Base-by-base conservation (phyloP, 2,888 invertebrate species). In the Formica aserva region DNA sequence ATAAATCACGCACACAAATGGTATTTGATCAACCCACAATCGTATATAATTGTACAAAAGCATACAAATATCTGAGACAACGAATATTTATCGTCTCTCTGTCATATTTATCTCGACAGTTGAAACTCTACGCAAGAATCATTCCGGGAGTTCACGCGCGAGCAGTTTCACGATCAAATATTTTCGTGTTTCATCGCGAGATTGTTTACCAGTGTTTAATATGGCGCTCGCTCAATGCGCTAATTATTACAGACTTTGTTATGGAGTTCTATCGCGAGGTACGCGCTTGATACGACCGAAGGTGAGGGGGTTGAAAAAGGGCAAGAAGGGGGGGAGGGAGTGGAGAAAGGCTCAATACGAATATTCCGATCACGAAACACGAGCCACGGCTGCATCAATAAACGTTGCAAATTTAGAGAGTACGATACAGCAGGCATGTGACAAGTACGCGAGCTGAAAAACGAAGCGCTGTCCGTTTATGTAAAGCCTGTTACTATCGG, bases 311-410 rank as follows among this genome's bases (percentile, higher is more conserved):
- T 15, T 3, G 1, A n/a, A 13, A 38, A 22, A 1, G 6, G 1
- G 35, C 8, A 0, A 15, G 26, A 2, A 1, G 22, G 18, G 38
- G 41, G 29, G 15, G 13, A 22, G 4, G 72, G 38, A 6, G 32
- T 32, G 32, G 32, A 32, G 32, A 32, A 32, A 13, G 26, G 48
- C 48, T 29, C 63, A 26, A 52, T 60, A 77, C 80, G 81, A 74
- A 69, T 88, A 88, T 88, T 88, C 89, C 72, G 87, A 78, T 85
- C 87, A 82, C 86, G 86, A 18, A 78, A 67, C 63, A 62, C 35
- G 71, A 65, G 65, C 71, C 62, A 69, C 75, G 72, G 78, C 45
- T 75, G 67, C 74, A 60, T 81, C 82, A 85, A 82, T 78, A 71
- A 80, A 55, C 82, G 77, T 55, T 78, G 88, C 75, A 84, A 87